Evolutionary conservation across 2,797 vertebrate genomes (phyloP).

Genomic region (Enteromius anoplus): DNA sequence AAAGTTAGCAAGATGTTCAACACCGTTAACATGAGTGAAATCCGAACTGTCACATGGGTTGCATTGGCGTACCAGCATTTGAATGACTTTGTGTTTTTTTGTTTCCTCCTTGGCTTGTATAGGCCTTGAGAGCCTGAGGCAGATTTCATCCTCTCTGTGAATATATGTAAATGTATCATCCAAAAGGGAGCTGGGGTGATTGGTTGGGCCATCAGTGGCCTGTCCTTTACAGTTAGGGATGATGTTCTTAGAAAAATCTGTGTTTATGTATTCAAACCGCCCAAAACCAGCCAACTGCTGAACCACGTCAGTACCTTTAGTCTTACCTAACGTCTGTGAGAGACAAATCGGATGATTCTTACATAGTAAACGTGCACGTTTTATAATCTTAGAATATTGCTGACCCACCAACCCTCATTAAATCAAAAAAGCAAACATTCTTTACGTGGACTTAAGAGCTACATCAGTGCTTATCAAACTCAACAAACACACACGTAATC

Average conservation of each 20-base stretch:
- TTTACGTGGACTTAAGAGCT: conserved; percentile 24
- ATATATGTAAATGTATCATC: conserved; percentile 31
- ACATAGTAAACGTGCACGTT: background rate
- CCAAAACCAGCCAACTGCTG: background rate
- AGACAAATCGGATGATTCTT: background rate
- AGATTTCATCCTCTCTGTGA: conserved; percentile 10
- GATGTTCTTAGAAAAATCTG: conserved; percentile 18
- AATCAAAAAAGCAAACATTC: conserved; percentile 26
- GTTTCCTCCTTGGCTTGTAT: background rate
- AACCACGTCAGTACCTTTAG: background rate
- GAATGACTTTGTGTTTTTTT: conserved; percentile 14
- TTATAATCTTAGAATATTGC: conserved; percentile 17
- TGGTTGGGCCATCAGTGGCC: conserved; percentile 20
- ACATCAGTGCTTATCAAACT: conserved; percentile 36
- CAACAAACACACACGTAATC: conserved; percentile 8
- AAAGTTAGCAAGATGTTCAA: background rate
- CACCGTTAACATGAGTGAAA: background rate
- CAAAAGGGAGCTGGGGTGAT: conserved; percentile 10
- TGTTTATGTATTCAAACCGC: background rate
- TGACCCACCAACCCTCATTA: background rate
- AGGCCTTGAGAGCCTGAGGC: conserved; percentile 20
- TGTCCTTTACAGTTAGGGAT: conserved; percentile 3
- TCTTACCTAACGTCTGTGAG: background rate
- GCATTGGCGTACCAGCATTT: background rate
- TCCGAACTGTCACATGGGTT: background rate